phyloP scores from a whole-genome alignment of 2,797 vertebrate species.

The Hippocampus kuda region DNA sequence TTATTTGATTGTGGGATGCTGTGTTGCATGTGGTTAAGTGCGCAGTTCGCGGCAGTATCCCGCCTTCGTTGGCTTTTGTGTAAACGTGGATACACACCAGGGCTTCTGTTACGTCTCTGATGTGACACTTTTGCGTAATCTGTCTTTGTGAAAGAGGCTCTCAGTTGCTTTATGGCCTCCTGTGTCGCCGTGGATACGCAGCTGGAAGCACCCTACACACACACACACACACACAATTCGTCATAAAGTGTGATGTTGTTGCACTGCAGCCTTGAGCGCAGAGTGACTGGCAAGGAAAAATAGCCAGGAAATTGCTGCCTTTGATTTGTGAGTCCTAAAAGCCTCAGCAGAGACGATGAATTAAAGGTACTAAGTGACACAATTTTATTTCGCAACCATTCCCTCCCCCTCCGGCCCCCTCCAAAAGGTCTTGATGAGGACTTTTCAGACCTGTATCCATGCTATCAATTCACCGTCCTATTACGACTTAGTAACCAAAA shows the following conservation, averaged over 20 bases:
- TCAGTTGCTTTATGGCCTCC: background rate
- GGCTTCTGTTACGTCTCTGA: background rate
- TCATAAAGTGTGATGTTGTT: conserved; percentile 2
- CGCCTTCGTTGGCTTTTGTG: background rate
- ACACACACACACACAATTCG: background rate
- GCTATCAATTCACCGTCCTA: background rate
- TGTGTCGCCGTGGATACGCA: conserved; percentile 4
- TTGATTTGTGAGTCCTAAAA: conserved; percentile 47
- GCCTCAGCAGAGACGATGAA: conserved; percentile 39
- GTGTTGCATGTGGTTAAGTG: background rate
- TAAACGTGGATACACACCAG: background rate
- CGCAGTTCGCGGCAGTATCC: background rate
- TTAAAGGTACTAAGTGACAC: conserved; percentile 46
- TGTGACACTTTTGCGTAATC: background rate
- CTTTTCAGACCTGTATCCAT: background rate
- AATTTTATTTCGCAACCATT: conserved; percentile 34
- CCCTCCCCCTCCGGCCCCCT: background rate
- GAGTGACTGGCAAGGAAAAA: conserved; percentile 33
- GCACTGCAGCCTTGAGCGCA: conserved; percentile 35
- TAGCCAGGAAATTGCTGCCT: conserved; percentile 37
- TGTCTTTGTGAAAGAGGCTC: background rate
- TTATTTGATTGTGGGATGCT: background rate
- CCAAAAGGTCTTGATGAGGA: background rate
- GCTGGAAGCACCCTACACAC: background rate
- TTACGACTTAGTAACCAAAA: background rate